Percentiles rank a stretch among this genome's conserved stretches.
Evolutionary conservation across 2,797 vertebrate species (phyloP).

Genomic region (Sylvilagus floridanus): DNA sequence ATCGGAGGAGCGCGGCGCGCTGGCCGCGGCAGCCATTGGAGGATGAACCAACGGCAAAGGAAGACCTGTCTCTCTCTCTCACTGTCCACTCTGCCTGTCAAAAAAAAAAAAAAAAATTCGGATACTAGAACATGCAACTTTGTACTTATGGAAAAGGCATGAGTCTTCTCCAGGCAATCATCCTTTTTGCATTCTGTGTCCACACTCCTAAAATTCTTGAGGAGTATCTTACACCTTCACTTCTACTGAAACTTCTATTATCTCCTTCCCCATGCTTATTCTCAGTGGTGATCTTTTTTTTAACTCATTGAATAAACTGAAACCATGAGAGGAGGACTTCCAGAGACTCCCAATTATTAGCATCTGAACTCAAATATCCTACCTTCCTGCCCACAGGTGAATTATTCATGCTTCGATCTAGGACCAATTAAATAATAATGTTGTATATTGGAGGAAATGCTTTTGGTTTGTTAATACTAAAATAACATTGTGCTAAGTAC

Average conservation of each 20-base stretch:
- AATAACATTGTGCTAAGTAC: not conserved
- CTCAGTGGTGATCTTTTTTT: not conserved
- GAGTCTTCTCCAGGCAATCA: not conserved
- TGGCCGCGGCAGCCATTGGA: too few relatives aligned
- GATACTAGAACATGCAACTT: not conserved
- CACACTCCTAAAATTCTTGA: not conserved
- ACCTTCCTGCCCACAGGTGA: not conserved
- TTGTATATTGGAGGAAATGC: not conserved
- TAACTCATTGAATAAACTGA: not conserved
- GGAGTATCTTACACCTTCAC: not conserved
- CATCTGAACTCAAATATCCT: not conserved
- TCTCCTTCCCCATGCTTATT: not conserved
- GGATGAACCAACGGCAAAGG: too few relatives aligned
- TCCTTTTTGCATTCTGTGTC: not conserved
- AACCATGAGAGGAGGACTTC: not conserved
- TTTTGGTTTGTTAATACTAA: conserved; percentile 43
- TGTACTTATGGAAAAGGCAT: not conserved
- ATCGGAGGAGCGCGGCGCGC: too few relatives aligned
- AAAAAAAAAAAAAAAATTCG: too few relatives aligned
- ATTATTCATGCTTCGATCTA: not conserved
- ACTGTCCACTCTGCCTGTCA: too few relatives aligned
- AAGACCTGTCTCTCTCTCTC: too few relatives aligned
- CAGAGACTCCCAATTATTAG: not conserved
- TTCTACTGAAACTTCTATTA: not conserved
- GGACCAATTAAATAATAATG: conserved; percentile 23